Evolutionary conservation across 2,797 vertebrate species (phyloP).

Genomic region (Leptatherina wallacei): DNA sequence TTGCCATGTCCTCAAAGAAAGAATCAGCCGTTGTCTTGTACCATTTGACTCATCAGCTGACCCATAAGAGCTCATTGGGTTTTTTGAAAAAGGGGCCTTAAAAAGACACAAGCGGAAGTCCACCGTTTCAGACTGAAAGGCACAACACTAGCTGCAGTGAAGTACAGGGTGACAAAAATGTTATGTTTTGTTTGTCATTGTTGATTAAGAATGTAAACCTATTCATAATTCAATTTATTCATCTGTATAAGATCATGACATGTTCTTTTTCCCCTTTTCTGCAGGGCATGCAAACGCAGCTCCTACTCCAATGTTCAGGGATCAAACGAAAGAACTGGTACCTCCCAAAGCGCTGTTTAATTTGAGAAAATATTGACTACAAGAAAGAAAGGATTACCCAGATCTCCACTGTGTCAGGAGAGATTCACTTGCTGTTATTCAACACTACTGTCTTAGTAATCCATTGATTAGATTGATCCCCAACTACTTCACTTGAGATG

Average conservation of each 20-base stretch:
- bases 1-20: too few relatives aligned
- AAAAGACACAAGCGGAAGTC: neutral
- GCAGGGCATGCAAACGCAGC: neutral
- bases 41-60: neutral
- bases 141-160: too few relatives aligned
- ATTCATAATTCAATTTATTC: neutral
- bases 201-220: neutral
- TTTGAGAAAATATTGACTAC: conserved; percentile 28
- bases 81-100: neutral
- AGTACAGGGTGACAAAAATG: neutral
- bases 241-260: neutral
- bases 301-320: neutral
- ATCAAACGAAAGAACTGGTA: neutral
- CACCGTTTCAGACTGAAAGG: neutral
- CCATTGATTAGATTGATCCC: conserved; percentile 78
- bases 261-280: neutral
- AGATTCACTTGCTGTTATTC: conserved; percentile 51
- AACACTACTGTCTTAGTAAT: conserved; percentile 50
- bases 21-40: neutral
- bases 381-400: neutral
- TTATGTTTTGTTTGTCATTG: neutral
- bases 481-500: conserved; percentile 54
- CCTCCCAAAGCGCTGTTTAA: conserved; percentile 12
- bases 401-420: conserved; percentile 5
- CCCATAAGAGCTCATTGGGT: neutral